Percentiles rank a stretch among this genome's conserved stretches.
These are phyloP conservation scores for Polyommatus icarus DNA, from an alignment of 2,888 invertebrate species.

Conservation along the genomic window DNA sequence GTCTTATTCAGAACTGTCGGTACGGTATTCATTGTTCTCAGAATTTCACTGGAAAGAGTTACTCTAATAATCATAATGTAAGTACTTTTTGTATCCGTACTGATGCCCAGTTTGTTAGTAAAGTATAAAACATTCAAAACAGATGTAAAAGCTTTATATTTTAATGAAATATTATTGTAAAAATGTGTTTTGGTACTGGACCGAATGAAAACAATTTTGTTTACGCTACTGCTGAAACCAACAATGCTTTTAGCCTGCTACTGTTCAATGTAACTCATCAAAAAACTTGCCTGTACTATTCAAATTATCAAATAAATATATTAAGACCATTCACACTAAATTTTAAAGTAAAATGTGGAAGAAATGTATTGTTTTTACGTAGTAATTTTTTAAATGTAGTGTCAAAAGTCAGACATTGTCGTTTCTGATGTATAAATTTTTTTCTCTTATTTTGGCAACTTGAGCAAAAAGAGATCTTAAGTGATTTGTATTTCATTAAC, in stretches of 20 bases:
- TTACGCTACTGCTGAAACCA: neutral
- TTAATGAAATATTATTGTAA: no score
- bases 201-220: no score
- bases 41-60: conserved; percentile 21
- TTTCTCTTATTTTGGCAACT: neutral
- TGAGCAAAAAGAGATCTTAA: neutral
- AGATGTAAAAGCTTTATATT: no score
- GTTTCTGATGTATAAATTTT: neutral
- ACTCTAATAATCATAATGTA: neutral
- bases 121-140: no score
- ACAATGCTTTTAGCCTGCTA: neutral
- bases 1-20: conserved; percentile 69
- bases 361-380: neutral
- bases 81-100: no score
- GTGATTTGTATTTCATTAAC: neutral
- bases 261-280: neutral
- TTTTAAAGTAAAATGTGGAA: neutral
- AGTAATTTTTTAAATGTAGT: neutral
- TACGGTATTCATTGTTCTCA: conserved; percentile 59
- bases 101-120: no score
- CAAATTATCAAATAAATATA: neutral
- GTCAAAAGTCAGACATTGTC: neutral
- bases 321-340: conserved; percentile 37
- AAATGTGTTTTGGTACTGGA: no score
- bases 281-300: neutral